phyloP scores from a whole-genome alignment of 2,888 invertebrate species.

The Hyalella azteca region DNA sequence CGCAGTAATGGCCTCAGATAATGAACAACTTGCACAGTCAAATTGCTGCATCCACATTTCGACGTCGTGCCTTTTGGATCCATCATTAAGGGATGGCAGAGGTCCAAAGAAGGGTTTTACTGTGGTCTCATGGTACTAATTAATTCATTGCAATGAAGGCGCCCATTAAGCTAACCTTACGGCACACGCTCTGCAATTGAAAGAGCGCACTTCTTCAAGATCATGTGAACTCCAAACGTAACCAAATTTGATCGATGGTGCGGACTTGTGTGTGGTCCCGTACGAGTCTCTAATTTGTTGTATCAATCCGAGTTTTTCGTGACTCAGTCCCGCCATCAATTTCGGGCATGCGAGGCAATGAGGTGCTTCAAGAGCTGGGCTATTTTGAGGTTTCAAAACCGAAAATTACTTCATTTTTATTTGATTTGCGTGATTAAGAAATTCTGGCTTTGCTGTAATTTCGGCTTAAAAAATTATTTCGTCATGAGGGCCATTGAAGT shows the following conservation, averaged over 20 bases:
- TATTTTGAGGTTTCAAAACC: too few species aligned
- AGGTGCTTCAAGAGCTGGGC: too few species aligned
- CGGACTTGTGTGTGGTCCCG: conserved; percentile 19
- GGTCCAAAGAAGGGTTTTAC: conserved; percentile 15
- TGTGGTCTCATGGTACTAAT: conserved; percentile 28
- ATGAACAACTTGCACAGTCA: not conserved
- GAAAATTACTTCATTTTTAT: too few species aligned
- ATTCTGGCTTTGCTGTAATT: too few species aligned
- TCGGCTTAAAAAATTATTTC: too few species aligned
- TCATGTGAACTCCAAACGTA: conserved; percentile 22
- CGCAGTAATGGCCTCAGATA: conserved; percentile 9
- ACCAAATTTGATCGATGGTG: conserved; percentile 28
- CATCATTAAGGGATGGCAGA: conserved; percentile 2
- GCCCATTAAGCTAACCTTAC: not conserved
- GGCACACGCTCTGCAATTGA: conserved; percentile 32
- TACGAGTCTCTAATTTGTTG: not conserved
- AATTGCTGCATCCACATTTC: conserved; percentile 36
- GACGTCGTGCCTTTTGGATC: not conserved
- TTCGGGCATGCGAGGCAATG: too few species aligned
- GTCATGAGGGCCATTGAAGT: too few species aligned
- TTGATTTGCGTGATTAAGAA: too few species aligned
- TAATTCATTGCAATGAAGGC: conserved; percentile 26
- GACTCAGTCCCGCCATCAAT: not conserved
- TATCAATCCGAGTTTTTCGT: conserved; percentile 10
- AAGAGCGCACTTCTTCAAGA: not conserved